Evolutionary conservation across 2,797 vertebrate species (phyloP).

Genomic region (Amphiprion clarkii): DNA sequence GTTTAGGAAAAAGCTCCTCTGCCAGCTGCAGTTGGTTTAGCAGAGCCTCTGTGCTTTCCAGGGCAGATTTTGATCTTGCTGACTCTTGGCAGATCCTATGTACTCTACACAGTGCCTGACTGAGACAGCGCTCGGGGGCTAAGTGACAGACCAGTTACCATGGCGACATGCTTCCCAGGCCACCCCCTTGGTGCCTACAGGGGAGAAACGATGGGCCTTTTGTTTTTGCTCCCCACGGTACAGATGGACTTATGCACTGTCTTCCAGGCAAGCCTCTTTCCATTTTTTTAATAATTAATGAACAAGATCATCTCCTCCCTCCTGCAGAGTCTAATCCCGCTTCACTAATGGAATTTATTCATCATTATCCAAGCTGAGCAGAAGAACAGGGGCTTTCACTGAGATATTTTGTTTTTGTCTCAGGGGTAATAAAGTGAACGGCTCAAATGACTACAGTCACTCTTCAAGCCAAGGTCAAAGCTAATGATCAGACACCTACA

Average conservation of each 20-base stretch:
- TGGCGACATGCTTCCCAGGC: slow-evolving; percentile 53
- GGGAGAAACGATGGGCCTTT: slow-evolving; percentile 57
- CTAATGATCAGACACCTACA: slow-evolving; percentile 48
- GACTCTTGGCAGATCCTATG: slow-evolving; percentile 77
- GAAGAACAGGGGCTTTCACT: slow-evolving; percentile 37
- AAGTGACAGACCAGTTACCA: slow-evolving; percentile 63
- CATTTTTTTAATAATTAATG: slow-evolving; percentile 61
- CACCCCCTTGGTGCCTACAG: slow-evolving; percentile 23
- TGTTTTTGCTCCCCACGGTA: slow-evolving; percentile 47
- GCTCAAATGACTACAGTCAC: slow-evolving; percentile 44
- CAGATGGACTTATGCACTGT: slow-evolving; percentile 51
- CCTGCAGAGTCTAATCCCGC: slow-evolving; percentile 31
- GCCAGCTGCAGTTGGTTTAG: slow-evolving; percentile 80
- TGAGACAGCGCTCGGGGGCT: slow-evolving; percentile 53
- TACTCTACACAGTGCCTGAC: slow-evolving; percentile 65
- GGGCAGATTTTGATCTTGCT: slow-evolving; percentile 80
- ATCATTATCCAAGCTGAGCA: slow-evolving; percentile 53
- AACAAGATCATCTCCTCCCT: slow-evolving; percentile 58
- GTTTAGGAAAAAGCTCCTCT: slow-evolving; percentile 61
- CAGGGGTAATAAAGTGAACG: slow-evolving; percentile 54
- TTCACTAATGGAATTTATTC: slow-evolving; percentile 55
- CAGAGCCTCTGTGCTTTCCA: slow-evolving; percentile 74
- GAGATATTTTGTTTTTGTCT: slow-evolving; percentile 65
- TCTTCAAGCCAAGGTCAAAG: slow-evolving; percentile 59
- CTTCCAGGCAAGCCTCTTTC: slow-evolving; percentile 61